Conservation (phyloP, 37 sponge, comb jelly and placozoan species). For the Crambe crambe region DNA sequence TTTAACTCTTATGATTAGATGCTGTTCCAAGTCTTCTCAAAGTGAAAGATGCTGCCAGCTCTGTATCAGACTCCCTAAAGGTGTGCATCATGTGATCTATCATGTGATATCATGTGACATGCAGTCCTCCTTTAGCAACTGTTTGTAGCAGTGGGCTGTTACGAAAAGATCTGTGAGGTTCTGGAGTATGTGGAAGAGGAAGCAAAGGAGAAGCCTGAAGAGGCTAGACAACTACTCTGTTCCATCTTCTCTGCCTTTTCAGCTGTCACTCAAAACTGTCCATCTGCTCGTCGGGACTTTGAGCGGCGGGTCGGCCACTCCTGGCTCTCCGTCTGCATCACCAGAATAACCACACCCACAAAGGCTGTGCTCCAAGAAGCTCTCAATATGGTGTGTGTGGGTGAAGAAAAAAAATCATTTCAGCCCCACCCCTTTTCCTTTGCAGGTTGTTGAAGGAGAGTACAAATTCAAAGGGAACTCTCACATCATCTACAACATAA, state of each 20-base stretch:
- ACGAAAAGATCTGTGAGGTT: constrained; percentile 62
- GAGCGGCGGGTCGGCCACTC: constrained; percentile 41
- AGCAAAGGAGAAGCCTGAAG: constrained; percentile 8
- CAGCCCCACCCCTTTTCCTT: too few species aligned
- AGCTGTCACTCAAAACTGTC: constrained; percentile 23
- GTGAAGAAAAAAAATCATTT: too few species aligned
- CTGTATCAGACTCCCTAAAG: neutral
- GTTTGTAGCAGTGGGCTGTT: constrained; percentile 70
- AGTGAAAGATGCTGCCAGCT: neutral
- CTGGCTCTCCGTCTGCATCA: constrained; percentile 16
- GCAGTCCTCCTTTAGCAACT: constrained; percentile 21
- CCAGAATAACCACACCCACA: constrained; percentile 29
- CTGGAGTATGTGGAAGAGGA: constrained; percentile 31
- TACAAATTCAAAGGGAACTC: constrained; percentile 30
- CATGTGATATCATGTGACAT: constrained; percentile 11
- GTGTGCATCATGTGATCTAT: neutral
- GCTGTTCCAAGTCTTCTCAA: neutral
- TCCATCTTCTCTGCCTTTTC: constrained; percentile 32
- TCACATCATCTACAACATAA: constrained; percentile 30
- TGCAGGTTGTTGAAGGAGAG: constrained; percentile 40
- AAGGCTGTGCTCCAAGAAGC: constrained; percentile 28
- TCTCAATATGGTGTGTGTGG: constrained; percentile 52
- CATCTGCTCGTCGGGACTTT: constrained; percentile 31
- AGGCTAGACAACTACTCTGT: constrained; percentile 19
- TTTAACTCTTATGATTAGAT: neutral